Conservation (phyloP, 2,888 invertebrate species). For the Aphelenchoides bicaudatus region DNA sequence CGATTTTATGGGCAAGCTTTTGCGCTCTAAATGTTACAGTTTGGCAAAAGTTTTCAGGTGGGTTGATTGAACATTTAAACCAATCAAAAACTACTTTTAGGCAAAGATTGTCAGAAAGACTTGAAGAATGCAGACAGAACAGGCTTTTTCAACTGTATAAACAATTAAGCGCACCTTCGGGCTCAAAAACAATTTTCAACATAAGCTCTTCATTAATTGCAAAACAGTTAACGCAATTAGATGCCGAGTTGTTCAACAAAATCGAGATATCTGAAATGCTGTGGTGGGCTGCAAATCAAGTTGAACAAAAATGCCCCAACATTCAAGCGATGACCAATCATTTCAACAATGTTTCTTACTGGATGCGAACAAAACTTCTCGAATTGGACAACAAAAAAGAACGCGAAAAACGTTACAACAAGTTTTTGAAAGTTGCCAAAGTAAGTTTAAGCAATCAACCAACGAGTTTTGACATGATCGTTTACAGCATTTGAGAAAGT, state of each 20-base stretch:
- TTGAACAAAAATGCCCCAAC: constrained; percentile 92
- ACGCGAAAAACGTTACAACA: constrained; percentile 75
- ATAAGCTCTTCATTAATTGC: constrained; percentile 92
- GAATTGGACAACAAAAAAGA: constrained; percentile 88
- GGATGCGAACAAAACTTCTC: constrained; percentile 85
- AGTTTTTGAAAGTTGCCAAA: constrained; percentile 94
- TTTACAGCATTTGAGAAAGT: constrained; percentile 77
- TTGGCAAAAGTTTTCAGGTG: constrained; percentile 11
- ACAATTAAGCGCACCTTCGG: neutral
- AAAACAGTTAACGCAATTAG: constrained; percentile 94
- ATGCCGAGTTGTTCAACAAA: constrained; percentile 88
- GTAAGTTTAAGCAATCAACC: constrained; percentile 43
- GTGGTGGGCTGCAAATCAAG: constrained; percentile 94
- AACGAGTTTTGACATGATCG: neutral
- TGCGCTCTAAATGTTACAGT: constrained; percentile 6
- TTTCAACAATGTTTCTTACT: constrained; percentile 75
- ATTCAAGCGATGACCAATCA: constrained; percentile 94
- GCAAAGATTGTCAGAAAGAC: constrained; percentile 41
- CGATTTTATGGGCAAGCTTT: constrained; percentile 16
- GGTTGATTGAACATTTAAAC: neutral
- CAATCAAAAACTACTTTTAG: constrained; percentile 26
- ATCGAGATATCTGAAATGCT: constrained; percentile 83
- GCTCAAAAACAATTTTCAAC: constrained; percentile 68
- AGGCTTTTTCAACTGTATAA: neutral
- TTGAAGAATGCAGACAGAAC: constrained; percentile 29